Base-by-base conservation (phyloP, 2,113 vertebrate genomes). In the Ginglymostoma cirratum region DNA sequence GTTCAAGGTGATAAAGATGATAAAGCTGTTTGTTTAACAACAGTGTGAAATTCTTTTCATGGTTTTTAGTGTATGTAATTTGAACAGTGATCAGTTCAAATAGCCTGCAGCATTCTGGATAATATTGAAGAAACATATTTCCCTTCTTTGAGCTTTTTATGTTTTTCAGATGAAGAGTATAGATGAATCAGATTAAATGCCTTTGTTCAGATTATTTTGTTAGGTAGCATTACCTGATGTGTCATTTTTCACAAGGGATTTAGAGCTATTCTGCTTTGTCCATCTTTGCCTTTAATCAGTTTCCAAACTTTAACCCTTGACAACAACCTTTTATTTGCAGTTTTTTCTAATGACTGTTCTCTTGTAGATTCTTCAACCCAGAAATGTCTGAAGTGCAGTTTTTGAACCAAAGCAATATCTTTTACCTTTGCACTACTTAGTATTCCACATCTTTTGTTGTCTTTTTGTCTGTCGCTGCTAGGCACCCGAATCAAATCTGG, bases 41-140 rank as follows among this genome's bases (percentile, higher is more conserved):
- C 96, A 96, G 97, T 97, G 96, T 97, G 96, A 97, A 97, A 97
- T 97, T 97, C 96, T 97, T 97, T 96, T 96, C 96, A 96, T 96
- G 97, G 96, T 96, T 97, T 96, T 96, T 96, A 97, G 45, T 96
- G 85, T 96, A 96, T 97, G 97, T 97, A 97, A 97, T 97, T 97
- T 96, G 97, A 97, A 96, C 95, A 78, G 96, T 80, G 97, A 96
- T 96, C 95, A 67, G 95, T 97, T 97, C 96, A 96, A 65, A 96
- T 95, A 78, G 14, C 96, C 96, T 96, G 55, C 42, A 96, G 95
- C 96, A 83, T 27, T 95, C 86, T 66, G 96, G 61, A 96, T 95
- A 96, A 76, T 87, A 70, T 23, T 76, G n/a, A 70, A 95, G 80
- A 38, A 3, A 96, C 97, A 97, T 95, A 45, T 0, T 95, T 96